Evolutionary conservation across 2,113 vertebrate species (phyloP).

Genomic region (Vulpes vulpes): DNA sequence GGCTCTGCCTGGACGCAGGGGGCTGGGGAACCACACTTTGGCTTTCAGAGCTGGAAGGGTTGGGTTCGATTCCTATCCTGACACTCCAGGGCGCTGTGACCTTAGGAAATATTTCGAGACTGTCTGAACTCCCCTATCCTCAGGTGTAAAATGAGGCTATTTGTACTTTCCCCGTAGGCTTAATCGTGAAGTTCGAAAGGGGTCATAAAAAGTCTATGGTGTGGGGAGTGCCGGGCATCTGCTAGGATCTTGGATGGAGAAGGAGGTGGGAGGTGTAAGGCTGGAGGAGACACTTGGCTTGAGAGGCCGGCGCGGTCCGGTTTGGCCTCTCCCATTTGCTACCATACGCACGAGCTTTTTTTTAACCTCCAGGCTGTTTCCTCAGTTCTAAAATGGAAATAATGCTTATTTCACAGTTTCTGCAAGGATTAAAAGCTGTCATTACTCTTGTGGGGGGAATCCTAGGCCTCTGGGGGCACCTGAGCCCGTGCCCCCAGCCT

Average conservation of each 20-base stretch:
- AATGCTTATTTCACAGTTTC: background rate
- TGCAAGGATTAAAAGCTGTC: background rate
- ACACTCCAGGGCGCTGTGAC: background rate
- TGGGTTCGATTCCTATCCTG: background rate
- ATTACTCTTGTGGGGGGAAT: background rate
- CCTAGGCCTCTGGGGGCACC: background rate
- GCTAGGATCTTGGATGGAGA: background rate
- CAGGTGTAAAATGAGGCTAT: background rate
- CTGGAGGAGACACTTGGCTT: background rate
- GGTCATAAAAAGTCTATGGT: slow-evolving; percentile 43
- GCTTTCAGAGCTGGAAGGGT: background rate
- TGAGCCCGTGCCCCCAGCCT: background rate
- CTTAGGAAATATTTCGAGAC: background rate
- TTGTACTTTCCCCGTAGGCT: slow-evolving; percentile 21
- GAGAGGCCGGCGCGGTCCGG: background rate
- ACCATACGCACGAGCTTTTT: background rate
- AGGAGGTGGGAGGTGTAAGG: background rate
- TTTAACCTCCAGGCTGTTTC: background rate
- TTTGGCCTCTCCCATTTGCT: background rate
- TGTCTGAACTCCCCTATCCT: background rate
- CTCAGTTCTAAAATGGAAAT: slow-evolving; percentile 5
- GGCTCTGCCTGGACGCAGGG: background rate
- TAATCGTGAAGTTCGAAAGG: slow-evolving; percentile 30
- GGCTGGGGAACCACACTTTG: background rate
- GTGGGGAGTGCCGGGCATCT: slow-evolving; percentile 27